Percentiles rank a stretch among this genome's conserved stretches.
Conservation (phyloP, 2,888 invertebrate species). For the Hermodice carunculata region DNA sequence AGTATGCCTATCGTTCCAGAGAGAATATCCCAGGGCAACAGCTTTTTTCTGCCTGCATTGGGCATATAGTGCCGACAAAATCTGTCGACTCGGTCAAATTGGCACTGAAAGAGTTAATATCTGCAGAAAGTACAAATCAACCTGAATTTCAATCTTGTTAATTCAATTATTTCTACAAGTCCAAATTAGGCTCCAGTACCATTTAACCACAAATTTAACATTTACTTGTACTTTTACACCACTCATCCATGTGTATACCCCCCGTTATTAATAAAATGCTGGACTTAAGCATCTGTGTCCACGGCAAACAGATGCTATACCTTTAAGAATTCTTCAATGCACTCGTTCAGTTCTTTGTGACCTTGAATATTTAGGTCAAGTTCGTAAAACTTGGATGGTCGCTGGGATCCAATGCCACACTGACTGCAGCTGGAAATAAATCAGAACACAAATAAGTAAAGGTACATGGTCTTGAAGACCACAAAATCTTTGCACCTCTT, state of each 20-base stretch:
- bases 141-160: too few relatives aligned
- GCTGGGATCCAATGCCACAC: slow-evolving; percentile 73
- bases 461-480: not conserved
- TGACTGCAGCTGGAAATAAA: slow-evolving; percentile 70
- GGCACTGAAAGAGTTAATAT: too few relatives aligned
- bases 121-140: too few relatives aligned
- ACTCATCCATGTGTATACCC: not conserved
- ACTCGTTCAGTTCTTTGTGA: slow-evolving; percentile 72
- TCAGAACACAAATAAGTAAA: not conserved
- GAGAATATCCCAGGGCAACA: too few relatives aligned
- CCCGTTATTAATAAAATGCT: not conserved
- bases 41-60: too few relatives aligned
- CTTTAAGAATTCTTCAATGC: slow-evolving; percentile 74
- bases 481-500: too few relatives aligned
- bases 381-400: slow-evolving; percentile 75
- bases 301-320: slow-evolving; percentile 37
- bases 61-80: too few relatives aligned
- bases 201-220: not conserved
- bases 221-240: not conserved
- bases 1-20: too few relatives aligned
- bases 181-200: too few relatives aligned
- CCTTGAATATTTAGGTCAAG: slow-evolving; percentile 75
- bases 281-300: not conserved
- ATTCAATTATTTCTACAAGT: too few relatives aligned
- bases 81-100: too few relatives aligned